phyloP scores from a whole-genome alignment of 64 coral and sea anemone species.

The Pocillopora damicornis region DNA sequence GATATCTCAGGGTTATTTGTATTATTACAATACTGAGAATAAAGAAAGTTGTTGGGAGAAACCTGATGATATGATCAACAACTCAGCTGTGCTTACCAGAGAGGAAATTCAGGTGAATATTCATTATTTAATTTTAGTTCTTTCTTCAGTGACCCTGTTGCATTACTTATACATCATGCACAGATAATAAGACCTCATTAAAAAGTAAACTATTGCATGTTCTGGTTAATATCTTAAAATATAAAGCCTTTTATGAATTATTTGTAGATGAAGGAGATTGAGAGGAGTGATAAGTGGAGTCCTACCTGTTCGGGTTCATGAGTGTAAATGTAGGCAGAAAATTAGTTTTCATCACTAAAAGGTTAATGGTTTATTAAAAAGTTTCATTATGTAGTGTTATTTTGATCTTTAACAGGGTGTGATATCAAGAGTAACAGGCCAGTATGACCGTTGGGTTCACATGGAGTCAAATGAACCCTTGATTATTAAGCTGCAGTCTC shows the following conservation, averaged over 20 bases:
- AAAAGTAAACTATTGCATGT: too few relatives aligned
- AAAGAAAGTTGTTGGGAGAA: constrained; percentile 68
- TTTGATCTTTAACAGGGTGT: constrained; percentile 48
- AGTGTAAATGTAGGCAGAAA: too few relatives aligned
- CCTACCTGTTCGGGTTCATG: too few relatives aligned
- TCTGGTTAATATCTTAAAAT: too few relatives aligned
- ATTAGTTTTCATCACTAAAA: constrained; percentile 15
- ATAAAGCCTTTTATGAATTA: too few relatives aligned
- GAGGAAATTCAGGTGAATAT: constrained; percentile 89
- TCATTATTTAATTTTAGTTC: background rate
- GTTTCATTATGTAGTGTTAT: background rate
- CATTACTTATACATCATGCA: too few relatives aligned
- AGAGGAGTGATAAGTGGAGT: too few relatives aligned
- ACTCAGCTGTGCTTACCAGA: constrained; percentile 72
- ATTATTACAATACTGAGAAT: constrained; percentile 72
- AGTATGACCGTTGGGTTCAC: constrained; percentile 92
- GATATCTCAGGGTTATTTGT: constrained; percentile 68
- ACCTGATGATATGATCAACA: constrained; percentile 63
- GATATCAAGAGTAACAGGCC: constrained; percentile 67
- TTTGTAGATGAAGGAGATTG: too few relatives aligned
- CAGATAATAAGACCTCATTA: too few relatives aligned
- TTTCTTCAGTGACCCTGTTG: background rate
- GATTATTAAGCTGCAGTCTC: constrained; percentile 78
- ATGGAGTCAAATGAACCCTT: constrained; percentile 92
- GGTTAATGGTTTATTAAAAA: background rate